Evolutionary conservation across 2,888 invertebrate species (phyloP), one percentile per base, ranked within the genome.

Genomic region (Cephus sareptanus): DNA sequence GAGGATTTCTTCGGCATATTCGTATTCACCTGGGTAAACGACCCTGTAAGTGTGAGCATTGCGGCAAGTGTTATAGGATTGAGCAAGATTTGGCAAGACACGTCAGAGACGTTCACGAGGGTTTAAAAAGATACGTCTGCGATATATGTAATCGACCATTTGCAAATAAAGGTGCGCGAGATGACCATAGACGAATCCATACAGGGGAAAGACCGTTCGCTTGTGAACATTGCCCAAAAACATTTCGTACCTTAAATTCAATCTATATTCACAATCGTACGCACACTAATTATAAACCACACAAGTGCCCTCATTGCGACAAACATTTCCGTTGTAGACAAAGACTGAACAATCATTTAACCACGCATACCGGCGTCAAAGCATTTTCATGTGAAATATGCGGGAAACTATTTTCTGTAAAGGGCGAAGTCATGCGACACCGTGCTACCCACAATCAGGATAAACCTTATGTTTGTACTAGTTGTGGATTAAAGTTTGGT

Each of bases 161-260:
- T 88, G 89, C 93, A 0, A 92, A 93, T 9, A 92, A 92, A 81
- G 88, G 90, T 2, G 93, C 93, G 30, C 89, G 93, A 70, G 91
- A 91, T 30, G 93, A 94, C 81, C 94, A 94, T 86, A 82, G 90
- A 76, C 91, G 90, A 33, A 92, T 92, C 13, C 94, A 94, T 84
- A 90, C 91, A 1, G 89, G 91, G 15, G 83, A 82, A 73, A 86
- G 93, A 69, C 92, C 92, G 0, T 93, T 92, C 87, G 89, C 93
- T 34, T 94, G 94, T 85, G 93, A 93, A 78, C 83, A 90, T 68
- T 94, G 94, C 88, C 93, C 93, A 0, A 93, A 92, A 81, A 91
- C 92, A 6, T 93, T 93, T 81, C 93, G 92, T 75, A 93, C 94
- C 1, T 85, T 92, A 73, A 93, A 93, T 2, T 93, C 94, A 12